These are phyloP conservation scores for Heterodera filipjevi DNA, from an alignment of 2,888 invertebrate genomes.

Conservation along the genomic window DNA sequence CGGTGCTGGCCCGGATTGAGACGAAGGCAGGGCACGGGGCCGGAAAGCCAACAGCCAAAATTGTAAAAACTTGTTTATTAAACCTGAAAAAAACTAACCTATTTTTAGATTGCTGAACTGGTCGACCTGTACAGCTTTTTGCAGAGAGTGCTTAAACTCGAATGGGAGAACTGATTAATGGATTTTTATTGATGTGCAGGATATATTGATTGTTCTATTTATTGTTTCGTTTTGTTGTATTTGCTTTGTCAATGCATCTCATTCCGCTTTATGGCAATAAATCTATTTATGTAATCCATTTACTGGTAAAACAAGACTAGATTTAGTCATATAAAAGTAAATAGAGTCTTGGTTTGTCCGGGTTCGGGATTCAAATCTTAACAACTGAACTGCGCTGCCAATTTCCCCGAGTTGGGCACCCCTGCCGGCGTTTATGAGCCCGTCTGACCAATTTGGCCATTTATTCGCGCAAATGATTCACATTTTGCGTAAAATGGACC, in stretches of 20 bases:
- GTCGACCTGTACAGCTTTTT: constrained; percentile 87
- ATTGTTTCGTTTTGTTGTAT: no score
- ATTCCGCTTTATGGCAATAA: no score
- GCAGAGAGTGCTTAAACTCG: constrained; percentile 65
- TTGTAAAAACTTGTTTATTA: constrained; percentile 22
- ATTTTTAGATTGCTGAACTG: constrained; percentile 72
- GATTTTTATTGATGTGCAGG: neutral
- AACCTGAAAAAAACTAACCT: no score
- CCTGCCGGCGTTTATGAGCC: neutral
- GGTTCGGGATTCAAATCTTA: no score
- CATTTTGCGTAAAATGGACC: neutral
- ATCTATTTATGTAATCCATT: no score
- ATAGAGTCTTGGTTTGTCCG: no score
- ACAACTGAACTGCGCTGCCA: constrained; percentile 15
- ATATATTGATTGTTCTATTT: neutral
- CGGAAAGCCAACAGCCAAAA: constrained; percentile 90
- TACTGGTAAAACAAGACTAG: no score
- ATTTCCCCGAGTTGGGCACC: constrained; percentile 16
- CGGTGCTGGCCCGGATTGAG: constrained; percentile 85
- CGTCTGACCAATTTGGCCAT: neutral
- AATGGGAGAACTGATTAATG: constrained; percentile 28
- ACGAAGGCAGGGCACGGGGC: constrained; percentile 95
- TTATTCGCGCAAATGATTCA: neutral
- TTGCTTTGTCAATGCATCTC: neutral
- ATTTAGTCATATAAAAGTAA: no score